phyloP scores from a whole-genome alignment of 2,113 vertebrate species.

The Crotalus helleri region DNA sequence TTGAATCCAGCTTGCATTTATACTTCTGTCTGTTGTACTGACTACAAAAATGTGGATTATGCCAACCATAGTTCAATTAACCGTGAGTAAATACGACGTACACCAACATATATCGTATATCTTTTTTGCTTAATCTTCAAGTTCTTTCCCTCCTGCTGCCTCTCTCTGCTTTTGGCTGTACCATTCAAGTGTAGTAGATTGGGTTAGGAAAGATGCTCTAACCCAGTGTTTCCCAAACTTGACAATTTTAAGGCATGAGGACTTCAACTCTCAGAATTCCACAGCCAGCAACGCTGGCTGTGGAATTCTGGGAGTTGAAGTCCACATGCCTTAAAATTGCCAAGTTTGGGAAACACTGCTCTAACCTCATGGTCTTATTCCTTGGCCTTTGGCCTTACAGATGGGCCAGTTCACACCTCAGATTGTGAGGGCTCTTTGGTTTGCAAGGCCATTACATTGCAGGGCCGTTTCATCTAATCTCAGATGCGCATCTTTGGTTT shows the following conservation, averaged over 20 bases:
- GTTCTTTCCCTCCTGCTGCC: neutral
- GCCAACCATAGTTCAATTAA: neutral
- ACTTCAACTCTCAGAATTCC: no score
- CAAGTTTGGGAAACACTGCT: neutral
- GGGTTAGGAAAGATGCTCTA: neutral
- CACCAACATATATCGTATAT: neutral
- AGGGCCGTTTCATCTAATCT: neutral
- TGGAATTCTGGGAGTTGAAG: no score
- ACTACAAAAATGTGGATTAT: neutral
- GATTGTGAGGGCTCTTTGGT: neutral
- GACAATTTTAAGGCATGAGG: no score
- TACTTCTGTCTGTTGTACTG: neutral
- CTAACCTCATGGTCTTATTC: neutral
- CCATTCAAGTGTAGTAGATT: neutral
- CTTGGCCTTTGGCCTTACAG: neutral
- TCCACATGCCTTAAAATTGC: no score
- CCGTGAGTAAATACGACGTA: neutral
- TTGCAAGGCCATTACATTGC: neutral
- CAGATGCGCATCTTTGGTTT: neutral
- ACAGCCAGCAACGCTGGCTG: no score
- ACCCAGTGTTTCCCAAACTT: neutral
- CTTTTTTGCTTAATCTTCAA: neutral
- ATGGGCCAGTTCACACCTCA: neutral
- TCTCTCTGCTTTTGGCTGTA: neutral
- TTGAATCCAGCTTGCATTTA: no score